Base-by-base conservation (phyloP, 2,797 vertebrate species). In the Hypotaenidia philippensis region DNA sequence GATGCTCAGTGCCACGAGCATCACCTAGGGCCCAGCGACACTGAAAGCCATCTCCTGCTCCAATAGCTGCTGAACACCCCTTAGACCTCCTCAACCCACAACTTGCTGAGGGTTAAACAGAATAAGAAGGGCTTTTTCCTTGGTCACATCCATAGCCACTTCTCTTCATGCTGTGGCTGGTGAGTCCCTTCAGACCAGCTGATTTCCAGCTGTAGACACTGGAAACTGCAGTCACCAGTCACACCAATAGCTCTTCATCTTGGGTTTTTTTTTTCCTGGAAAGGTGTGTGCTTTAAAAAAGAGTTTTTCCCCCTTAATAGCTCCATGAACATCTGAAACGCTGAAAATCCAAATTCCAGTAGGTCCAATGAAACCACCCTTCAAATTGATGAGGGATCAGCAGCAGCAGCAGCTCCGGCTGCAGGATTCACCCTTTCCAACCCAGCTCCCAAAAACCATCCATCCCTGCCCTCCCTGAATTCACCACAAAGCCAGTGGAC, bases 1-100 rank as follows among this genome's bases (percentile, higher is more conserved):
- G 52, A 25, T 8, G 21, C 32, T 36, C 9, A 2, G 1, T 3
- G 10, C 59, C 10, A 0, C 0, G 3, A 50, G 41, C 52, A 44
- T 9, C 47, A 52, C n/a, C 7, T 5, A 1, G 25, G n/a, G 32
- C 32, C 23, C 25, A 50, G 34, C 44, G 25, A 9, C 11, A 6
- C 36, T 3, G 1, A 49, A 32, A 52, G 9, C 11, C 9, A 1
- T 0, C 64, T 38, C 59, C 61, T 17, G 27, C 56, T 55, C 56
- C 2, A 2, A 56, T 3, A 5, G 55, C 64, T 20, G 21, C 47
- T 20, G 2, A 81, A 68, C 19, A 36, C 10, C 13, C 40, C 44
- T 6, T 5, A 55, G 31, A 32, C 13, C 40, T 49, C 34, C 49
- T 38, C 34, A 44, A 13, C 13, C 49, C 15, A 4, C 15, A 50